Base-by-base conservation (phyloP, 2,113 vertebrate species). In the Triplophysa dalaica region DNA sequence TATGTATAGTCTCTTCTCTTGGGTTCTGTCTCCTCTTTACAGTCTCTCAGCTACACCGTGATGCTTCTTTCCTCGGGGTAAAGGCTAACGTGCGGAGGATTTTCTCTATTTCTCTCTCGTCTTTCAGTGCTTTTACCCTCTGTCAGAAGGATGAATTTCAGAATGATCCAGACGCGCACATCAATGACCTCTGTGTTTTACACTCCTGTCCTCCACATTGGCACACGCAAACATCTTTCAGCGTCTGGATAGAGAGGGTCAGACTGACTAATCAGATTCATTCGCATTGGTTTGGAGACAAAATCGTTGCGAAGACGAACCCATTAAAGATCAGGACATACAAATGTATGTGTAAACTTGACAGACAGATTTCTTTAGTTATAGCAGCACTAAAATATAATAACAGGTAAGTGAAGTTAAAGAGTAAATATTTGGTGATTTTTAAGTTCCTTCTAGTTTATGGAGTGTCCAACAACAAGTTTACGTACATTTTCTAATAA, bases 121-220 rank as follows among this genome's bases (percentile, higher is more conserved):
- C 43, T 75, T 58, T 48, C 62, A 33, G n/a, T 76, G 79, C 72
- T 68, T 83, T 79, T 79, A 70, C 85, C 88, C 83, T 85, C 64
- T 61, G 45, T 33, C 33, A 52, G 64, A 63, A 81, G 56, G 58
- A 56, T 69, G 56, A 69, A 54, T 77, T 77, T 77, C 58, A 21
- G 73, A 58, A 41, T 54, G 56, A 63, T 29, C 19, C 21, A 29
- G 38, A 77, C 50, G 17, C 26, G 26, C 2, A 19, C 45, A 52
- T 24, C 75, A 19, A 26, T 82, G 65, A 69, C 80, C 80, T 82
- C 68, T 77, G 73, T 41, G 43, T 45, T 16, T 24, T 50, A n/a
- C 14, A 12, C 66, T 70, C 24, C 48, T 33, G 54, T 77, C 74
- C 67, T 54, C 80, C 60, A 29, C n/a, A 19, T 41, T 19, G 24